phyloP scores from a whole-genome alignment of 2,888 invertebrate genomes.

The Polymixis flavicincta region DNA sequence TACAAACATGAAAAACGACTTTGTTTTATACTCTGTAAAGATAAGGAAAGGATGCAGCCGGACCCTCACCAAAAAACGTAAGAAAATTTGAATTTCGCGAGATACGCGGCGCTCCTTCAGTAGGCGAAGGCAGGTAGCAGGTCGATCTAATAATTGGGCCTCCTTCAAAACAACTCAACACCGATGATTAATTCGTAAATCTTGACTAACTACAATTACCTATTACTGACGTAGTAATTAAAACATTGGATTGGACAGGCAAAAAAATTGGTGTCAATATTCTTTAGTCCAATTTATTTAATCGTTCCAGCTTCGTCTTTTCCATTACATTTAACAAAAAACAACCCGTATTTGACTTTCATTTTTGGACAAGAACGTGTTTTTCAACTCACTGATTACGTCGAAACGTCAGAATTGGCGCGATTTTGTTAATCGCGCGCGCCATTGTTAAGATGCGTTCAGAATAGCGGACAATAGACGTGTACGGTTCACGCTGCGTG shows the following conservation, averaged over 20 bases:
- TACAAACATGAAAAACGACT: too few relatives aligned
- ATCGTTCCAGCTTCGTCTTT: too few relatives aligned
- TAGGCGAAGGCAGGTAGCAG: too few relatives aligned
- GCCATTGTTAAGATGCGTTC: slow-evolving; percentile 70
- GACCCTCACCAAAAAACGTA: too few relatives aligned
- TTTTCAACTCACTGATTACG: slow-evolving; percentile 67
- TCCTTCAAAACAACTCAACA: not conserved
- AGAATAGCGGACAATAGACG: slow-evolving; percentile 62
- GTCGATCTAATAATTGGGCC: not conserved
- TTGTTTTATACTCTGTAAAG: too few relatives aligned
- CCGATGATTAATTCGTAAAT: slow-evolving; percentile 16
- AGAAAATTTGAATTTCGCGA: too few relatives aligned
- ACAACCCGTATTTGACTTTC: slow-evolving; percentile 28
- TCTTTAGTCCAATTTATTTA: slow-evolving; percentile 25
- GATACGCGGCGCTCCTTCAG: too few relatives aligned
- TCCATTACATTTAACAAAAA: slow-evolving; percentile 21
- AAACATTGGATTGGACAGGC: not conserved
- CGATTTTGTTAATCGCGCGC: slow-evolving; percentile 69
- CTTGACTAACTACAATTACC: not conserved
- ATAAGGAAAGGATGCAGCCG: too few relatives aligned
- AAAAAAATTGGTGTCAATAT: slow-evolving; percentile 16
- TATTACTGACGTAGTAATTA: slow-evolving; percentile 11
- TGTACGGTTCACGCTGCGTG: slow-evolving; percentile 64
- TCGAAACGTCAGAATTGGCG: slow-evolving; percentile 70
- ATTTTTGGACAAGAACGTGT: slow-evolving; percentile 46